phyloP scores from a whole-genome alignment of 1,140 invertebrate genomes.

The Pseudomyrmex gracilis region DNA sequence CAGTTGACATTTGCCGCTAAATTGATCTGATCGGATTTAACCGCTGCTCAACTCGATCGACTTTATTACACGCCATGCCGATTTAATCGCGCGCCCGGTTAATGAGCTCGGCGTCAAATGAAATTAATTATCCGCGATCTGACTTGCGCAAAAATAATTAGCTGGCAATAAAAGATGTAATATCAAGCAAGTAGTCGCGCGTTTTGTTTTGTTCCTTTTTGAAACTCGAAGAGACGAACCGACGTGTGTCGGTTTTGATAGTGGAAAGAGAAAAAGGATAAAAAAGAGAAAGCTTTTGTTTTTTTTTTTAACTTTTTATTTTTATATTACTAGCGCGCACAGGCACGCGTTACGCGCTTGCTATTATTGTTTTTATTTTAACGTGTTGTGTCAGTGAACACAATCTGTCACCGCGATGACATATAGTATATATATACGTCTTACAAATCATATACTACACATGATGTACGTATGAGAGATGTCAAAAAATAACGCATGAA shows the following conservation, averaged over 20 bases:
- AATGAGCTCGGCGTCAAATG: neutral
- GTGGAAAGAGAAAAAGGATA: neutral
- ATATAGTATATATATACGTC: too few species aligned
- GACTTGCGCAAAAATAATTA: slow-evolving; percentile 9
- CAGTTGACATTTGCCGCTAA: slow-evolving; percentile 23
- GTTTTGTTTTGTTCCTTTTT: slow-evolving; percentile 23
- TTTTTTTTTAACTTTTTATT: neutral
- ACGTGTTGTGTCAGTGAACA: too few species aligned
- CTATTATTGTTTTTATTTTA: too few species aligned
- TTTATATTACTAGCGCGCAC: too few species aligned
- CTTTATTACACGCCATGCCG: slow-evolving; percentile 1
- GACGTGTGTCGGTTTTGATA: neutral
- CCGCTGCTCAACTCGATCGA: too few species aligned
- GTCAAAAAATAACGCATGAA: too few species aligned
- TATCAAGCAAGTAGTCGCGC: neutral
- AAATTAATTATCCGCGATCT: slow-evolving; percentile 25
- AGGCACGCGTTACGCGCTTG: too few species aligned
- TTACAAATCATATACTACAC: too few species aligned
- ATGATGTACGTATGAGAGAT: too few species aligned
- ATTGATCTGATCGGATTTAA: slow-evolving; percentile 11
- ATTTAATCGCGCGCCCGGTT: slow-evolving; percentile 3
- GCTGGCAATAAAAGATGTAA: neutral
- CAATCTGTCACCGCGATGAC: too few species aligned
- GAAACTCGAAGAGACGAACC: neutral
- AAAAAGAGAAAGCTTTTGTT: neutral